Evolutionary conservation across 2,888 invertebrate species (phyloP).

Genomic region (Agonopterix subpropinquella): DNA sequence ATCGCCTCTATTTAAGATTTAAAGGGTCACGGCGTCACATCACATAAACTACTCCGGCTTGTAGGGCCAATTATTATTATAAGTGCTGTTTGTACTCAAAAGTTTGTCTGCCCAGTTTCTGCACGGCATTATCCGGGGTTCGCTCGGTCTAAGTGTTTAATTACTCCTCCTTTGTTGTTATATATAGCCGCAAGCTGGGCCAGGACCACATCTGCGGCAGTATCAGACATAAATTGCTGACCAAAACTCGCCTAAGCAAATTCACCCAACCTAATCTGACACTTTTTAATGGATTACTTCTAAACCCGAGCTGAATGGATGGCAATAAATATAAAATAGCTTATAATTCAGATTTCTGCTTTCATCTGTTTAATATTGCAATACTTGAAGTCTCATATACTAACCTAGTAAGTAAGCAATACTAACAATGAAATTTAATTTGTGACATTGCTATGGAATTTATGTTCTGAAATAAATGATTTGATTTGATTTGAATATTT

Average conservation of each 20-base stretch:
- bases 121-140: conserved; percentile 20
- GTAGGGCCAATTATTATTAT: neutral
- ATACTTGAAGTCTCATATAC: too few relatives aligned
- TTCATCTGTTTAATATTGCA: too few relatives aligned
- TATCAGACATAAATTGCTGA: conserved; percentile 54
- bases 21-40: too few relatives aligned
- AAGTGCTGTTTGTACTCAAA: conserved; percentile 5
- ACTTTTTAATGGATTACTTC: conserved; percentile 57
- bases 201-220: conserved; percentile 46
- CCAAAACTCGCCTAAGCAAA: conserved; percentile 53
- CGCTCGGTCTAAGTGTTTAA: conserved; percentile 53
- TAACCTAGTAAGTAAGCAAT: too few relatives aligned
- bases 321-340: conserved; percentile 21
- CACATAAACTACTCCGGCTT: too few relatives aligned
- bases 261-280: conserved; percentile 54
- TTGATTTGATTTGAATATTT: too few relatives aligned
- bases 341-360: too few relatives aligned
- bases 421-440: too few relatives aligned
- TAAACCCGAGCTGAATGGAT: conserved; percentile 36
- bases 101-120: conserved; percentile 7
- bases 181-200: conserved; percentile 43
- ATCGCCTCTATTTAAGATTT: too few relatives aligned
- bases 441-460: too few relatives aligned
- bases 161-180: conserved; percentile 60
- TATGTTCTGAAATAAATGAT: too few relatives aligned